A percentile compares a stretch with the other conserved stretches of the same genome.
phyloP scores from a whole-genome alignment of 2,888 invertebrate species.

The Adela reaumurella region DNA sequence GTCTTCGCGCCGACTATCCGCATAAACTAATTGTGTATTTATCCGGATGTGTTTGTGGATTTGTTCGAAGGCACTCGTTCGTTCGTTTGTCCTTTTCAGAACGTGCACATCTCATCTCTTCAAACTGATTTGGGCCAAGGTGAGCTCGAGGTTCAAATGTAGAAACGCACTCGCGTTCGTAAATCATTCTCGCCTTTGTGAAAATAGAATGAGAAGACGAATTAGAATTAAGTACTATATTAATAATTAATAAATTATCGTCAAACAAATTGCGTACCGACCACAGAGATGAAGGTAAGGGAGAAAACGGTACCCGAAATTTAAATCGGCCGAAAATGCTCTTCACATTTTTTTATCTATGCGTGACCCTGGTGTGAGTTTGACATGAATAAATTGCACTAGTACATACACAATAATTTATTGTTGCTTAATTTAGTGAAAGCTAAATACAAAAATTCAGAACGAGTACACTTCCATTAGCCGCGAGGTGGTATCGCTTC shows the following conservation, averaged over 20 bases:
- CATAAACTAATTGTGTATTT: too few species aligned
- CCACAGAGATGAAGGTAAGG: background rate
- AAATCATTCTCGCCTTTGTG: too few species aligned
- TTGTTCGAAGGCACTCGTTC: too few species aligned
- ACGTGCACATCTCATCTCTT: too few species aligned
- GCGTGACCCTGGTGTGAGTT: background rate
- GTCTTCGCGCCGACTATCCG: background rate
- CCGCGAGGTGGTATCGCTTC: background rate
- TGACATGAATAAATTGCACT: slow-evolving; percentile 1
- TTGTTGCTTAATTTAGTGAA: slow-evolving; percentile 56
- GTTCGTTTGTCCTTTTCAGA: too few species aligned
- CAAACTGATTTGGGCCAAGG: too few species aligned
- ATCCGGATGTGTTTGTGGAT: too few species aligned
- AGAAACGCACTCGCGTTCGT: too few species aligned
- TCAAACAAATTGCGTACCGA: background rate
- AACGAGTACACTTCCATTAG: background rate
- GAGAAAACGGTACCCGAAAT: background rate
- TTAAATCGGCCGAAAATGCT: too few species aligned
- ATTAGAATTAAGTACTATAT: background rate
- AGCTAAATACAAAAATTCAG: slow-evolving; percentile 43
- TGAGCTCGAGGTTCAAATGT: too few species aligned
- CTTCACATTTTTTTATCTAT: too few species aligned
- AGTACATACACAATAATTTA: slow-evolving; percentile 58
- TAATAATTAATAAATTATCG: background rate
- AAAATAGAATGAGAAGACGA: background rate